These are phyloP conservation scores for Nyctibius bracteatus DNA, from an alignment of 2,113 vertebrate species.

Conservation along the genomic window DNA sequence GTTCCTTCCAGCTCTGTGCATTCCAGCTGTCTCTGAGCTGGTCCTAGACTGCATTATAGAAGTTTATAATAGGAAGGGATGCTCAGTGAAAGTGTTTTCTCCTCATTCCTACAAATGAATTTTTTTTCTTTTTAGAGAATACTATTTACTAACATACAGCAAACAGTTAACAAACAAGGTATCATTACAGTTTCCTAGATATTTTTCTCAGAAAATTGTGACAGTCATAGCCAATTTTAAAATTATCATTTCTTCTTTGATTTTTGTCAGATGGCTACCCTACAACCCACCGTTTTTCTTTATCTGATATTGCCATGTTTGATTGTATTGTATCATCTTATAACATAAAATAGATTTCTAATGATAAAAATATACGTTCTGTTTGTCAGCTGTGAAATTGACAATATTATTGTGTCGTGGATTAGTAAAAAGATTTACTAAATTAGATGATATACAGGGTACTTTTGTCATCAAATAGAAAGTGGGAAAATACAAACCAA, in stretches of 20 bases:
- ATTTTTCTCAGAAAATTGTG: not conserved
- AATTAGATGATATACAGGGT: not conserved
- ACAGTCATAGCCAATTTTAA: not conserved
- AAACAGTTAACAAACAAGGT: not conserved
- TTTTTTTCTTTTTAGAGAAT: not conserved
- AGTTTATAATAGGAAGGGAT: not conserved
- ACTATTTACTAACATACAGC: not conserved
- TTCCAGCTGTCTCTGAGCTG: not conserved
- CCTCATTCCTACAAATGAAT: not conserved
- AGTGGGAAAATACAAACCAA: not conserved
- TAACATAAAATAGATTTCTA: not conserved
- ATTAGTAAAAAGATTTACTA: not conserved
- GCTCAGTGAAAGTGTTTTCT: not conserved
- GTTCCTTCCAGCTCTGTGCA: not conserved
- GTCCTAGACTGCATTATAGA: not conserved
- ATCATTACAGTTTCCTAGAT: not conserved
- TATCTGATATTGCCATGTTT: not conserved
- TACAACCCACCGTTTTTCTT: not conserved
- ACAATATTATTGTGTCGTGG: not conserved
- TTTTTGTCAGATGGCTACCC: not conserved
- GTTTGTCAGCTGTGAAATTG: not conserved
- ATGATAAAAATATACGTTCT: not conserved
- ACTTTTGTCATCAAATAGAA: not conserved
- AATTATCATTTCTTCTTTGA: not conserved
- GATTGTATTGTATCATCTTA: not conserved